These are phyloP conservation scores for Daboia siamensis DNA, from an alignment of 2,113 vertebrate species.

Conservation along the genomic window DNA sequence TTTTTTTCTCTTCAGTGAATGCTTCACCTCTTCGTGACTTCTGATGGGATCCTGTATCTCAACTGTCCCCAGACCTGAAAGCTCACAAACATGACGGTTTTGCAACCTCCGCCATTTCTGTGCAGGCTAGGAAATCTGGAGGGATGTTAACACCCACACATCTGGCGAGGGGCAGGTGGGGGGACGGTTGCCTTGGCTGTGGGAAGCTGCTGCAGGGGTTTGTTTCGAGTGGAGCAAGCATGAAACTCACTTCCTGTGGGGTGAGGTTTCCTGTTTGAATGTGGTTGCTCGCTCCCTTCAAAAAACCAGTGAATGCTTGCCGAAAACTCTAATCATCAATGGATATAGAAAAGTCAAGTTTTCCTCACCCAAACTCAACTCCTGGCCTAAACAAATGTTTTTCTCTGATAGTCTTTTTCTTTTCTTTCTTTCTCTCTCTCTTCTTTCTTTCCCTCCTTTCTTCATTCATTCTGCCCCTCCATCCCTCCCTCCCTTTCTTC, in stretches of 20 bases:
- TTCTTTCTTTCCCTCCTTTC: no score
- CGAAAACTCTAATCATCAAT: background rate
- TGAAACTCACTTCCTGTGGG: conserved; percentile 6
- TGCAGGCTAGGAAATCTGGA: background rate
- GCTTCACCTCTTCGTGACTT: background rate
- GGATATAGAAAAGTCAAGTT: background rate
- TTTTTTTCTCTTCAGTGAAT: background rate
- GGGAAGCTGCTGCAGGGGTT: background rate
- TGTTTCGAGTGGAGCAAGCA: conserved; percentile 1
- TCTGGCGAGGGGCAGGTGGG: background rate
- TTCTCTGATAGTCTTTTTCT: no score
- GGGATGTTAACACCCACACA: background rate
- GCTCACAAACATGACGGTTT: background rate
- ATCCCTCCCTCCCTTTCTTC: no score
- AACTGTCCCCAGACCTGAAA: background rate
- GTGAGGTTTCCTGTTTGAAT: fast-evolving
- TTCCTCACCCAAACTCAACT: background rate
- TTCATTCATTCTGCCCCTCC: no score
- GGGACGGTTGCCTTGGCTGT: background rate
- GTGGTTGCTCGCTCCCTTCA: conserved; percentile 26
- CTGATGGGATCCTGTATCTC: background rate
- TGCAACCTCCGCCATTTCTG: background rate
- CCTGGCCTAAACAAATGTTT: no score
- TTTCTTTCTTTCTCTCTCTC: no score
- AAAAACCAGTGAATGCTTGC: background rate